Conservation (phyloP, 2,113 vertebrate genomes). For the Paracanthobrama guichenoti region DNA sequence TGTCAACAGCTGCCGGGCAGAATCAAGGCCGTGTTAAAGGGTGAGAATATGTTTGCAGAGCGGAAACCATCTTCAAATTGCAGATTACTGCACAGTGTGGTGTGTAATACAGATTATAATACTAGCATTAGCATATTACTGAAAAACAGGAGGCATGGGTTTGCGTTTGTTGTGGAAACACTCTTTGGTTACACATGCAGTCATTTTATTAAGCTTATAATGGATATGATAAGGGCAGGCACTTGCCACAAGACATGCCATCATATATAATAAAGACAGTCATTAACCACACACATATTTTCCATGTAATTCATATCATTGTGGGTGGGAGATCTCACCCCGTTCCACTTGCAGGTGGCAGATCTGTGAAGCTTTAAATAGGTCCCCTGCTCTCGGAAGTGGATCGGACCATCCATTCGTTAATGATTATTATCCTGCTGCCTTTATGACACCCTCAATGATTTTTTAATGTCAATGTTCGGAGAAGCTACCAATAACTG, state of each 20-base stretch:
- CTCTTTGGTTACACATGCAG: not conserved
- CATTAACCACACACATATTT: conserved; percentile 42
- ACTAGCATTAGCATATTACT: not conserved
- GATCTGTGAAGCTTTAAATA: conserved; percentile 47
- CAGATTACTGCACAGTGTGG: conserved; percentile 24
- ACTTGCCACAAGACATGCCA: conserved; percentile 28
- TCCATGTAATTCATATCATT: conserved; percentile 41
- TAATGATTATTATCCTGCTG: conserved; percentile 61
- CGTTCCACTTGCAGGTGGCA: conserved; percentile 35
- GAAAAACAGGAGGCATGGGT: conserved; percentile 5
- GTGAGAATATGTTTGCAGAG: not conserved
- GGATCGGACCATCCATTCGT: conserved; percentile 55
- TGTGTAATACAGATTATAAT: conserved; percentile 9
- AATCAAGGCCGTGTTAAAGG: conserved; percentile 34
- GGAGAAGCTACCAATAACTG: conserved; percentile 57
- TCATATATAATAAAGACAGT: conserved; percentile 35
- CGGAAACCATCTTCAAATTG: conserved; percentile 13
- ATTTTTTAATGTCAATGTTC: conserved; percentile 62
- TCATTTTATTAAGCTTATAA: conserved; percentile 35
- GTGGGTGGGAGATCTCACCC: conserved; percentile 36
- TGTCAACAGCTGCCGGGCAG: conserved; percentile 31
- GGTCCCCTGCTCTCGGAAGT: conserved; percentile 39
- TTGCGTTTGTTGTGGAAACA: conserved; percentile 23
- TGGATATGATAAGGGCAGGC: conserved; percentile 23
- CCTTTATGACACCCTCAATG: conserved; percentile 59